A percentile compares a stretch with the other conserved stretches of the same genome.
These are phyloP conservation scores for Caenorhabditis sulstoni DNA, from an alignment of 2,888 invertebrate species.

Conservation along the genomic window DNA sequence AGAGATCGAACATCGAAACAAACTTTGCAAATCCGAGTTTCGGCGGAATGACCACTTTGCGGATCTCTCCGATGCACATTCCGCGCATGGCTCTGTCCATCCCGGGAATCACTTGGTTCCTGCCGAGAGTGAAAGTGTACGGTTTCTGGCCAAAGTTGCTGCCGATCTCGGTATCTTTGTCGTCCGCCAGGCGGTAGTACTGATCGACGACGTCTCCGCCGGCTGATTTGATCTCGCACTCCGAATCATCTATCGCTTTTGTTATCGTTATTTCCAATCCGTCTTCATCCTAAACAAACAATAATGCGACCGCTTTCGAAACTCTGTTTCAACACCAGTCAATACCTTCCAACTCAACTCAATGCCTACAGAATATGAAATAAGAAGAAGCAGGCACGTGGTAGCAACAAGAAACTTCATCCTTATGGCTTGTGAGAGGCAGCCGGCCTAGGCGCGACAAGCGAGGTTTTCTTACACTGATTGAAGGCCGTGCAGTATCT, in stretches of 20 bases:
- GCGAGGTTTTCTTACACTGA: constrained; percentile 49
- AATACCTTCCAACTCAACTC: constrained; percentile 37
- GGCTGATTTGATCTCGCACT: constrained; percentile 48
- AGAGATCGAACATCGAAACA: constrained; percentile 18
- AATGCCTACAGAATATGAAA: constrained; percentile 5
- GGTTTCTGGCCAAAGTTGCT: constrained; percentile 78
- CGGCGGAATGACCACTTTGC: constrained; percentile 55
- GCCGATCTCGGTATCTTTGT: constrained; percentile 75
- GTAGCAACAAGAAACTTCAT: constrained; percentile 13
- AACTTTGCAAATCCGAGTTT: constrained; percentile 53
- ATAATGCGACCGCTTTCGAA: not conserved
- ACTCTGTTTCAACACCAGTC: not conserved
- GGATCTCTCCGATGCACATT: constrained; percentile 58
- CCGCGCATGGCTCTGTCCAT: constrained; percentile 60
- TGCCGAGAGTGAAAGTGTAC: constrained; percentile 62
- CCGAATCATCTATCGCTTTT: constrained; percentile 17
- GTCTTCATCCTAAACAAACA: constrained; percentile 47
- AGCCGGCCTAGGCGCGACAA: constrained; percentile 10
- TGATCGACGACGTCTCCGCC: constrained; percentile 70
- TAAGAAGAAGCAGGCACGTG: constrained; percentile 20
- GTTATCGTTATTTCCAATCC: constrained; percentile 53
- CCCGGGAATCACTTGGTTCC: constrained; percentile 57
- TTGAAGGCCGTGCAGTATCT: constrained; percentile 44
- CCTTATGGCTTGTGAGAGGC: not conserved
- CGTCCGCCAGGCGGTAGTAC: constrained; percentile 74